These are phyloP conservation scores for Indicator indicator DNA, from an alignment of 2,113 vertebrate species.

Conservation along the genomic window DNA sequence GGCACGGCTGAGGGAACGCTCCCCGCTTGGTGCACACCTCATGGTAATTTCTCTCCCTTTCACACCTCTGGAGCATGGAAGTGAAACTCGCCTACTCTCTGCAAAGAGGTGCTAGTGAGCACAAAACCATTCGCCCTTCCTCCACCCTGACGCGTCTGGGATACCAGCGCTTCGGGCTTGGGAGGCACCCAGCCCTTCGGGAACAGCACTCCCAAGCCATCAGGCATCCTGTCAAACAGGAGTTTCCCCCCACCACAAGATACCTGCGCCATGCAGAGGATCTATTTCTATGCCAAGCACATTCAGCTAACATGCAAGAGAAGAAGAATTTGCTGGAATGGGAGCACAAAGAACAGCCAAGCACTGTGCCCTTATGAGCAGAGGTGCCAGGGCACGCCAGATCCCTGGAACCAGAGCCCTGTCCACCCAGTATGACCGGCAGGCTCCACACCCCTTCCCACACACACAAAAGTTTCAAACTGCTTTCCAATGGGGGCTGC, in stretches of 20 bases:
- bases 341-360: background rate
- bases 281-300: background rate
- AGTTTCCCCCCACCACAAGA: background rate
- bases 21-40: background rate
- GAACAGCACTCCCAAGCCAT: background rate
- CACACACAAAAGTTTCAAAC: background rate
- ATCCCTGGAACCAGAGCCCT: rapidly evolving
- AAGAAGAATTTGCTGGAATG: background rate
- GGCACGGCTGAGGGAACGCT: background rate
- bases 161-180: background rate
- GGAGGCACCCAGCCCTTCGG: slow-evolving; percentile 33
- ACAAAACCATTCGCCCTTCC: background rate
- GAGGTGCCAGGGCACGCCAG: background rate
- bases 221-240: background rate
- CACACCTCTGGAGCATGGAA: background rate
- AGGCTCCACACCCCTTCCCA: background rate
- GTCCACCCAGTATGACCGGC: rapidly evolving
- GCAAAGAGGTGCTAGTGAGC: background rate
- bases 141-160: background rate
- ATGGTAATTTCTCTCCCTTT: background rate
- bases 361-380: rapidly evolving
- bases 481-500: background rate
- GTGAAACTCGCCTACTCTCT: background rate
- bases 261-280: background rate
- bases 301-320: background rate